phyloP scores from a whole-genome alignment of 2,888 invertebrate species.

The Cheilosia grossa region DNA sequence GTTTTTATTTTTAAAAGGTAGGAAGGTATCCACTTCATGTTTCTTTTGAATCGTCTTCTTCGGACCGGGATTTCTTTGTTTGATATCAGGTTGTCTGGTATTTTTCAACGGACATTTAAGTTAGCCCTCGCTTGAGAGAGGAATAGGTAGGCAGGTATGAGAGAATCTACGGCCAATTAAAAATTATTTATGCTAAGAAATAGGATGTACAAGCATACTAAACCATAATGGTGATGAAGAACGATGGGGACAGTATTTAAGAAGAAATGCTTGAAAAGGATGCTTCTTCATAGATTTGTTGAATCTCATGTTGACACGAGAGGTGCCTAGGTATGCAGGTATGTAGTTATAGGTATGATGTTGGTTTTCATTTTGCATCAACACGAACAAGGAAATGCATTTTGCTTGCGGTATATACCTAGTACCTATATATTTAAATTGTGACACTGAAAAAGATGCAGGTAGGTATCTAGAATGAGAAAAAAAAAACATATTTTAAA shows the following conservation, averaged over 20 bases:
- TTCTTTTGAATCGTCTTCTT: conserved; percentile 16
- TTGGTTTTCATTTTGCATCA: not conserved
- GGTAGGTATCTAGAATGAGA: too few species aligned
- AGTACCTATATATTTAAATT: too few species aligned
- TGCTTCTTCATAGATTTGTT: conserved; percentile 44
- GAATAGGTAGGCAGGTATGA: conserved; percentile 13
- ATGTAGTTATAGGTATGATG: not conserved
- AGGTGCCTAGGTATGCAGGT: too few species aligned
- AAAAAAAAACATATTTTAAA: too few species aligned
- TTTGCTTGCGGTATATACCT: not conserved
- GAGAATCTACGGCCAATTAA: conserved; percentile 55
- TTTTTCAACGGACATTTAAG: conserved; percentile 55
- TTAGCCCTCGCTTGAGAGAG: conserved; percentile 9
- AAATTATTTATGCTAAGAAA: conserved; percentile 48
- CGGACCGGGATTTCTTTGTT: conserved; percentile 60
- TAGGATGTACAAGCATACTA: conserved; percentile 10
- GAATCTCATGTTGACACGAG: conserved; percentile 59
- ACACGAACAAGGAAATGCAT: not conserved
- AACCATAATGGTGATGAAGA: conserved; percentile 11
- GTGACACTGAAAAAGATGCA: too few species aligned
- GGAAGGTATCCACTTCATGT: conserved; percentile 25
- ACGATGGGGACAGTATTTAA: not conserved
- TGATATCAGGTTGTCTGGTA: conserved; percentile 66
- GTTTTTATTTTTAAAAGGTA: not conserved
- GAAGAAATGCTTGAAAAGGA: conserved; percentile 26